phyloP scores from a whole-genome alignment of 2,797 vertebrate species.

The Eidolon dupreanum region DNA sequence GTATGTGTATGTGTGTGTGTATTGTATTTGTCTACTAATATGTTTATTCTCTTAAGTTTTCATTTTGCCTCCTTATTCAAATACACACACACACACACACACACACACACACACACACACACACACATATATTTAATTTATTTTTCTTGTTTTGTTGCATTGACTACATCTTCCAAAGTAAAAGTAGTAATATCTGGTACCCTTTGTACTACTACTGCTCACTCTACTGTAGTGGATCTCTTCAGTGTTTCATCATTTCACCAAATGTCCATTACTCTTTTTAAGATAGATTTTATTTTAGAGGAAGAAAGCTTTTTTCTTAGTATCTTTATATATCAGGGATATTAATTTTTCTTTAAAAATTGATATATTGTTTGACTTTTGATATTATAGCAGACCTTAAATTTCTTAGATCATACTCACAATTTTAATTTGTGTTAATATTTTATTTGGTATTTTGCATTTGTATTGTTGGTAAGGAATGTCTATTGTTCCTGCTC shows the following conservation, averaged over 20 bases:
- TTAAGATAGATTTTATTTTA: not conserved
- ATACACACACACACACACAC: too few species aligned
- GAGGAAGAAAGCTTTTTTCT: not conserved
- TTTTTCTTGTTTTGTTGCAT: slow-evolving; percentile 18
- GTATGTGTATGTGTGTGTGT: not conserved
- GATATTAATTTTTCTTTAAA: not conserved
- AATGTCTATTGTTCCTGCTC: not conserved
- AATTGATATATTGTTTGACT: not conserved
- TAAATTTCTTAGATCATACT: not conserved
- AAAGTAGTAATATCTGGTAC: not conserved
- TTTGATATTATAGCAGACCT: not conserved
- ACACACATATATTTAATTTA: not conserved
- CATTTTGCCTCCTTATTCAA: not conserved
- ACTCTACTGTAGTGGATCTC: not conserved
- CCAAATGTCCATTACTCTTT: not conserved
- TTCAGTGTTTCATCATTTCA: not conserved
- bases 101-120: too few species aligned
- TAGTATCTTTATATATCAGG: not conserved
- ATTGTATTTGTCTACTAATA: not conserved
- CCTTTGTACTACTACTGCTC: not conserved
- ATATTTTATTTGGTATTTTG: not conserved
- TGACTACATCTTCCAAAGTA: not conserved
- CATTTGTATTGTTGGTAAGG: not conserved
- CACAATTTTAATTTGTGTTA: slow-evolving; percentile 10
- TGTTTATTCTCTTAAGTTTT: slow-evolving; percentile 23